Conservation (phyloP, 2,113 vertebrate genomes). For the Cynocephalus volans region DNA sequence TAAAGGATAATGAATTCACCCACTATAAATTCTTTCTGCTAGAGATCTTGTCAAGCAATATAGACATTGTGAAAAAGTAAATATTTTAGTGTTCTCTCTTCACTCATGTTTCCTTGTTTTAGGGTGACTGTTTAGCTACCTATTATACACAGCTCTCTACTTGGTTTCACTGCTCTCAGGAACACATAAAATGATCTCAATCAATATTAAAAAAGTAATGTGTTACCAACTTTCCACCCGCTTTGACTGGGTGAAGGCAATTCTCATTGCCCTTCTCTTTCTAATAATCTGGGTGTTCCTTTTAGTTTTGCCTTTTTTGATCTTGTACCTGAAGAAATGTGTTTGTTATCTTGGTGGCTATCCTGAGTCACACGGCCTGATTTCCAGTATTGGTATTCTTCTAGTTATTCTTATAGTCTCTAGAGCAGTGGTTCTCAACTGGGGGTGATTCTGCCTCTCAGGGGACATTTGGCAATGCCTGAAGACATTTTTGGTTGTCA, state of each 20-base stretch:
- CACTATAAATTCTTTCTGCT: slow-evolving; percentile 35
- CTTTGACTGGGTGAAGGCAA: background rate
- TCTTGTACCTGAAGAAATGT: slow-evolving; percentile 15
- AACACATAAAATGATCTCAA: slow-evolving; percentile 21
- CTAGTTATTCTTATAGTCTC: slow-evolving; percentile 22
- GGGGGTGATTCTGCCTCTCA: background rate
- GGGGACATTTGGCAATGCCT: background rate
- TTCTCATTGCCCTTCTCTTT: slow-evolving; percentile 17
- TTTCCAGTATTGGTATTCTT: background rate
- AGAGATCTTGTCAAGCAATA: background rate
- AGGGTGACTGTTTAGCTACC: slow-evolving; percentile 26
- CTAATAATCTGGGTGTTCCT: background rate
- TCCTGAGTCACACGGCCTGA: background rate
- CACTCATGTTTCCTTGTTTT: background rate
- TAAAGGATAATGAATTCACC: background rate
- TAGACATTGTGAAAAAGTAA: background rate
- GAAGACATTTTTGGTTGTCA: background rate
- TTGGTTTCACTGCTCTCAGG: background rate
- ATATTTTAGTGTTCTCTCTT: slow-evolving; percentile 46
- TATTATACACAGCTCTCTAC: background rate
- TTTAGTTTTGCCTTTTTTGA: background rate
- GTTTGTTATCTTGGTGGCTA: background rate
- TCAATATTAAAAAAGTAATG: slow-evolving; percentile 32
- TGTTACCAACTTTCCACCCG: background rate
- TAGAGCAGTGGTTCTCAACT: background rate